Conservation (phyloP, 2,113 vertebrate genomes). For the Canis aureus region DNA sequence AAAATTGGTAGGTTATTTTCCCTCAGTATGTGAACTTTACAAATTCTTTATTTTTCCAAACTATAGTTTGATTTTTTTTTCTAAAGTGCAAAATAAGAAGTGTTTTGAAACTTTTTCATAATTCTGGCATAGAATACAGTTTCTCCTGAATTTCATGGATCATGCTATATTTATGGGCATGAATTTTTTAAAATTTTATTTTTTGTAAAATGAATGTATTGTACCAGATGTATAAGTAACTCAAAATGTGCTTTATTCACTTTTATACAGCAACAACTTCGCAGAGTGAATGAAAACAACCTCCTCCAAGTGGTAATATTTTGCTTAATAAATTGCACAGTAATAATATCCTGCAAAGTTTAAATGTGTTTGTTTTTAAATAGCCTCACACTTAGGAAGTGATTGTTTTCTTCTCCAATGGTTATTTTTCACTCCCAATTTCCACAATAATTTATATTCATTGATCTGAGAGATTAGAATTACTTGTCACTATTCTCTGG, state of each 20-base stretch:
- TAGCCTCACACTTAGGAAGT: not conserved
- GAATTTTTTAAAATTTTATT: no score
- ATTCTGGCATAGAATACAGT: not conserved
- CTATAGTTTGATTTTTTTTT: not conserved
- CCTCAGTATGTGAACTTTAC: not conserved
- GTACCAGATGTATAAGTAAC: not conserved
- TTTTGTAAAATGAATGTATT: not conserved
- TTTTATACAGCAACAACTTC: constrained; percentile 51
- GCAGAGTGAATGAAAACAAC: not conserved
- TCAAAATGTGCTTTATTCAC: not conserved
- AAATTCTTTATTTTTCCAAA: not conserved
- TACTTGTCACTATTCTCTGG: not conserved
- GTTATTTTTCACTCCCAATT: not conserved
- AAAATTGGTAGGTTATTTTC: not conserved
- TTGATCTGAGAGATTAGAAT: not conserved
- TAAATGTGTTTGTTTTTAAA: constrained; percentile 17
- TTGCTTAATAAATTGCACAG: not conserved
- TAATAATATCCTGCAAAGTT: not conserved
- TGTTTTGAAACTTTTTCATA: not conserved
- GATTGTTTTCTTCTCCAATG: not conserved
- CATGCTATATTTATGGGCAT: not conserved
- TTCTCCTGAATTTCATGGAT: not conserved
- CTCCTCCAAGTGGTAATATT: constrained; percentile 43
- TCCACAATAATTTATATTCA: not conserved
- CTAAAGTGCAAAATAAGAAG: not conserved